These are phyloP conservation scores for Corythaixoides concolor DNA, from an alignment of 2,113 vertebrate genomes.

Conservation along the genomic window DNA sequence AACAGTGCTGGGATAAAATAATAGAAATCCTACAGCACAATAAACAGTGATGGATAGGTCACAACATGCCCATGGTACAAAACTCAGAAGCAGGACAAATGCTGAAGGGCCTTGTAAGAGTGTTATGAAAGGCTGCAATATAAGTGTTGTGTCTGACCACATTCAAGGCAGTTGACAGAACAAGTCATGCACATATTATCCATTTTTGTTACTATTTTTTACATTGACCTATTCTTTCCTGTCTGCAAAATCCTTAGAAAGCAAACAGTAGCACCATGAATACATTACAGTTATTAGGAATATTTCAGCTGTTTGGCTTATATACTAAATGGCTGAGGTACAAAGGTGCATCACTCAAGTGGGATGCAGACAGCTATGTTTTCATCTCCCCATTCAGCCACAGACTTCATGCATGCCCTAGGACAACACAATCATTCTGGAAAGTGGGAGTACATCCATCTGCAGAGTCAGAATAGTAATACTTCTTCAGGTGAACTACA, in stretches of 20 bases:
- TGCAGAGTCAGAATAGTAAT: neutral
- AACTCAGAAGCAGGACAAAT: neutral
- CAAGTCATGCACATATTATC: accelerated
- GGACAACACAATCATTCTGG: neutral
- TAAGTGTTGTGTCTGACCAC: neutral
- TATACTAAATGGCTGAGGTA: neutral
- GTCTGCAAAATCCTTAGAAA: neutral
- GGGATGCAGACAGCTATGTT: neutral
- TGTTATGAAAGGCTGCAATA: neutral
- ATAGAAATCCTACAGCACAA: neutral
- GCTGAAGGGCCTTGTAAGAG: neutral
- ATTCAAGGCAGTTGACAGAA: neutral
- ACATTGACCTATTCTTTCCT: neutral
- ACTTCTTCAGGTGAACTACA: neutral
- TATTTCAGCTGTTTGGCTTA: neutral
- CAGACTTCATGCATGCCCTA: neutral
- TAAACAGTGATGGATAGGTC: neutral
- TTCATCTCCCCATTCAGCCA: neutral
- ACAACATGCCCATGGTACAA: neutral
- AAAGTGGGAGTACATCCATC: neutral
- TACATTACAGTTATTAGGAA: neutral
- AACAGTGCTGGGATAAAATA: neutral
- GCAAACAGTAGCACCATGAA: neutral
- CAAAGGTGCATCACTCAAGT: neutral
- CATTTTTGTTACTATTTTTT: neutral